Conservation (phyloP, 2,113 vertebrate species). For the Columbina picui region DNA sequence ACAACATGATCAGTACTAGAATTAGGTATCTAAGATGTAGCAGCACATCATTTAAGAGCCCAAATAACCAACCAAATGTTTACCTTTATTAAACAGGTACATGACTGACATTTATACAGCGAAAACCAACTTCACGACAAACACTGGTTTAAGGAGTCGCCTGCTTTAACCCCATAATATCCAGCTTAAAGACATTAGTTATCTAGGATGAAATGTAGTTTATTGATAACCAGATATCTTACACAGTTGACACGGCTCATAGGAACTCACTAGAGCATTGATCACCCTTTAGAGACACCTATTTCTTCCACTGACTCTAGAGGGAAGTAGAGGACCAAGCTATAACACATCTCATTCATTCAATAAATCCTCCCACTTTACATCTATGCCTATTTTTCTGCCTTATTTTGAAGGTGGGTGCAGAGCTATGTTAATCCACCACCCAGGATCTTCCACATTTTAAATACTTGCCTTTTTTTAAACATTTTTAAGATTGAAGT, state of each 20-base stretch:
- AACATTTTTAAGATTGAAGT: background rate
- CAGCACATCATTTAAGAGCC: background rate
- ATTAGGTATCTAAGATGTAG: too few relatives aligned
- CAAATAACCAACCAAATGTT: background rate
- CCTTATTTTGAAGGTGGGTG: background rate
- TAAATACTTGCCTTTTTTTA: background rate
- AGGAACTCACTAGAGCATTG: background rate
- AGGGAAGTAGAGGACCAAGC: constrained; percentile 34
- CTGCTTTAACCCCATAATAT: background rate
- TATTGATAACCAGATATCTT: background rate
- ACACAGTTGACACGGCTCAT: rapidly evolving
- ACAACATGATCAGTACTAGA: background rate
- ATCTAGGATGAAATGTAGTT: background rate
- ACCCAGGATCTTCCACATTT: background rate
- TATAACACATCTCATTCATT: background rate
- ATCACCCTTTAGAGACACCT: background rate
- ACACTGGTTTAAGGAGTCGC: rapidly evolving
- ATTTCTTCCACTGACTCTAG: constrained; percentile 35
- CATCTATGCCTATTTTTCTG: rapidly evolving
- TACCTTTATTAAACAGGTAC: rapidly evolving
- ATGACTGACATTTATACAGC: background rate
- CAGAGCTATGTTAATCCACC: background rate
- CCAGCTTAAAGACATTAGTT: background rate
- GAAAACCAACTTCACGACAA: rapidly evolving
- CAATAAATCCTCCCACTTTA: rapidly evolving